phyloP scores from a whole-genome alignment of 2,797 vertebrate species.

The Syndactyla subalaris region DNA sequence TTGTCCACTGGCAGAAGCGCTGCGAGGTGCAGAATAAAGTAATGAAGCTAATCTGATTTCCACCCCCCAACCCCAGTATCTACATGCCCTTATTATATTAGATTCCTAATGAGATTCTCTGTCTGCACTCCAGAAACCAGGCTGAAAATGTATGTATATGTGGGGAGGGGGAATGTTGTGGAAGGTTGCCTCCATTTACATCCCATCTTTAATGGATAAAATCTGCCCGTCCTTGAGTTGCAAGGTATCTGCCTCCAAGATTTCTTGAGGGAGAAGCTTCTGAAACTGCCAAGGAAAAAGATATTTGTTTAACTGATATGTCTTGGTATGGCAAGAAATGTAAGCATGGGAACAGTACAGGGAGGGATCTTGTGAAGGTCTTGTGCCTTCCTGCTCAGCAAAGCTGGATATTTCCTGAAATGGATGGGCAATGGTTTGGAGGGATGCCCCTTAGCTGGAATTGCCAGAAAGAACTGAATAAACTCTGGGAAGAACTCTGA shows the following conservation, averaged over 20 bases:
- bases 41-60: conserved; percentile 97
- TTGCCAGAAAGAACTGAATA: not conserved
- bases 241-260: conserved; percentile 75
- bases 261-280: conserved; percentile 5
- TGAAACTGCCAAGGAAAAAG: not conserved
- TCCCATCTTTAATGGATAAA: conserved; percentile 95
- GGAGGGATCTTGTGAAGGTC: not conserved
- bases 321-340: not conserved
- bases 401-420: not conserved
- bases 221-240: conserved; percentile 89
- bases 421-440: not conserved
- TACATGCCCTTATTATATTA: conserved; percentile 98
- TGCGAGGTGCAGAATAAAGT: conserved; percentile 95
- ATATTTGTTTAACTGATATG: not conserved
- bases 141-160: conserved; percentile 72
- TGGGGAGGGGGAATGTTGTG: conserved; percentile 60
- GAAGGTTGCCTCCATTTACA: conserved; percentile 92
- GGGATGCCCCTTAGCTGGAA: not conserved
- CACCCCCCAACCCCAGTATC: conserved; percentile 88
- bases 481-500: not conserved
- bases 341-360: not conserved
- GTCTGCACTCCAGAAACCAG: conserved; percentile 85
- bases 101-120: conserved; percentile 95
- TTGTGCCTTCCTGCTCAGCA: not conserved
- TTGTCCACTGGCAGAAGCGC: conserved; percentile 94